These are phyloP conservation scores for Chlorops oryzae DNA, from an alignment of 1,140 invertebrate genomes.

Conservation along the genomic window DNA sequence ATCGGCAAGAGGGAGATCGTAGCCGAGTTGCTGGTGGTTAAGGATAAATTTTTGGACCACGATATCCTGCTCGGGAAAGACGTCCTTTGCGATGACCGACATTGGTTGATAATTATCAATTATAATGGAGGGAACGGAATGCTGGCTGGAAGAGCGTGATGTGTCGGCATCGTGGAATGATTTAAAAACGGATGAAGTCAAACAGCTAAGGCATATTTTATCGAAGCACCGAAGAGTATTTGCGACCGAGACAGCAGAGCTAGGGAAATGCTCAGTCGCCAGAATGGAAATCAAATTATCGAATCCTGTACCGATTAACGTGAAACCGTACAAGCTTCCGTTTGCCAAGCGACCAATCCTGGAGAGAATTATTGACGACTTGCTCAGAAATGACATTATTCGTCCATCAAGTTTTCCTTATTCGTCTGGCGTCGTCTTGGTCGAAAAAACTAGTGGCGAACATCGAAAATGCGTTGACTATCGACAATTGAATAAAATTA, in stretches of 20 bases:
- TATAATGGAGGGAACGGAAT: background rate
- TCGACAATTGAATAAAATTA: conserved; percentile 38
- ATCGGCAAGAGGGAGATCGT: background rate
- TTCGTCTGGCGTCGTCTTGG: conserved; percentile 23
- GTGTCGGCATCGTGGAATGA: no score
- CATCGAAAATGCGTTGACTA: conserved; percentile 20
- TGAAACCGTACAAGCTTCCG: conserved; percentile 23
- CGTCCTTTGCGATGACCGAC: background rate
- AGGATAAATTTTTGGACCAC: background rate
- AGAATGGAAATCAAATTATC: conserved; percentile 18
- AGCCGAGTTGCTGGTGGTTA: background rate
- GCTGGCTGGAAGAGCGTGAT: background rate
- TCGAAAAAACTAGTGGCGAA: conserved; percentile 27
- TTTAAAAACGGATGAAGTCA: background rate
- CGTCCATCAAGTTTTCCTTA: conserved; percentile 23
- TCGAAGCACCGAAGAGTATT: background rate
- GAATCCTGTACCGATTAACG: conserved; percentile 8
- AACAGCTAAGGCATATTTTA: background rate
- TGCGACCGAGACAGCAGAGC: background rate
- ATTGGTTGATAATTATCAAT: background rate
- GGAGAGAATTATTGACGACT: conserved; percentile 21
- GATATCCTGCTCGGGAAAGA: conserved; percentile 2
- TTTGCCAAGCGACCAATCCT: conserved; percentile 25
- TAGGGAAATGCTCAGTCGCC: conserved; percentile 3
- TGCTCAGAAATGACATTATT: conserved; percentile 18